Base-by-base conservation (phyloP, 2,888 invertebrate species). In the Rhagium mordax region DNA sequence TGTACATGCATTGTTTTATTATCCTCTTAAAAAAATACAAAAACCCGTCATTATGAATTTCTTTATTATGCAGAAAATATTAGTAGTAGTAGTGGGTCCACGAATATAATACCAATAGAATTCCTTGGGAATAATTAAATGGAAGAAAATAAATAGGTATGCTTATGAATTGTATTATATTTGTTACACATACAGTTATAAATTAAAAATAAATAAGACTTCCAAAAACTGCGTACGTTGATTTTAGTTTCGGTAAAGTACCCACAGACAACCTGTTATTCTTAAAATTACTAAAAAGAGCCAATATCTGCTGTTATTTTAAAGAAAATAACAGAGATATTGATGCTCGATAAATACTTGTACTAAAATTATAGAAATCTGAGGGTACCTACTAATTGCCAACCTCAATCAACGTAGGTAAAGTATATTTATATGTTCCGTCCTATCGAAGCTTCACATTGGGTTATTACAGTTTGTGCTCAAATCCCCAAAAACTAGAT, bases 251-350 rank as follows among this genome's bases (percentile, higher is more conserved):
- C 49, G 15, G 64, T 51, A 27, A 64, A 13, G 18, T 64, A 51
- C 27, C 29, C 27, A 27, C 48, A 29, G 15, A 49, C n/a, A 49
- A 16, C 6, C n/a, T 47, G 3, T 24, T n/a, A 8, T 49, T 0
- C 0, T 47, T 21, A 47, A 15, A n/a, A 20, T 47, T 15, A 6
- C 48, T 48, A 48, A 10, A 15, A 10, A 6, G 33, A 55, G 33
- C 15, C 51, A 53, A 65, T 65, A 65, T 65, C 65, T 65, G 20
- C 65, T 20, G 53, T 65, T 65, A 65, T 65, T 65, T 65, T 33
- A 33, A 15, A 1, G 5, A 53, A 65, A 65, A 65, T 65, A 64
- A 64, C 27, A 27, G 64, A 64, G 62, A 64, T 64, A 64, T 64
- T 51, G 29, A 33, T 16, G 20, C 65, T 41, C 10, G 16, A 18